These are phyloP conservation scores for Petromus typicus DNA, from an alignment of 2,113 vertebrate genomes.

Conservation along the genomic window DNA sequence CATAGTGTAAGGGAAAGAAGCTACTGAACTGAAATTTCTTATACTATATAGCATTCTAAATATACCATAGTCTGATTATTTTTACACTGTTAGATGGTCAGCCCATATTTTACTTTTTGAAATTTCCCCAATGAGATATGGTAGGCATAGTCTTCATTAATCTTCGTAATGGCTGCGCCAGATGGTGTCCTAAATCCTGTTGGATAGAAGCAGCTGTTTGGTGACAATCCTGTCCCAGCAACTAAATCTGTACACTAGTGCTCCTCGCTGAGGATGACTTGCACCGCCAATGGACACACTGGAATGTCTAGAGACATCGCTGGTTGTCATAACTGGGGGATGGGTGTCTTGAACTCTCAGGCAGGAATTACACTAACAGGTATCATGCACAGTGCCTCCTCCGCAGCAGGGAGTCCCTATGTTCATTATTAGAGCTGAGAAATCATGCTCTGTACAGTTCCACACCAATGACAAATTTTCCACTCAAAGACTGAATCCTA, in stretches of 20 bases:
- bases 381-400: neutral
- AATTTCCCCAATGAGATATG: neutral
- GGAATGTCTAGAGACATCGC: neutral
- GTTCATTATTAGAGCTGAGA: neutral
- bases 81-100: neutral
- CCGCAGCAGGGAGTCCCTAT: neutral
- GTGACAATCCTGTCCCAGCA: neutral
- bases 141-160: neutral
- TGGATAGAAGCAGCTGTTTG: neutral
- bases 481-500: neutral
- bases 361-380: neutral
- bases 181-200: neutral
- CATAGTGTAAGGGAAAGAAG: conserved; percentile 41
- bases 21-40: neutral
- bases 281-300: neutral
- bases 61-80: neutral
- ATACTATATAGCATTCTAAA: neutral
- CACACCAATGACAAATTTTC: neutral
- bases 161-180: neutral
- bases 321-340: neutral
- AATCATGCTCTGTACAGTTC: neutral
- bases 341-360: neutral
- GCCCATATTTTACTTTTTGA: neutral
- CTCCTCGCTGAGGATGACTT: neutral
- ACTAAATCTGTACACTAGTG: neutral